phyloP scores from a whole-genome alignment of 1,140 invertebrate species.

The Antheraea pernyi region DNA sequence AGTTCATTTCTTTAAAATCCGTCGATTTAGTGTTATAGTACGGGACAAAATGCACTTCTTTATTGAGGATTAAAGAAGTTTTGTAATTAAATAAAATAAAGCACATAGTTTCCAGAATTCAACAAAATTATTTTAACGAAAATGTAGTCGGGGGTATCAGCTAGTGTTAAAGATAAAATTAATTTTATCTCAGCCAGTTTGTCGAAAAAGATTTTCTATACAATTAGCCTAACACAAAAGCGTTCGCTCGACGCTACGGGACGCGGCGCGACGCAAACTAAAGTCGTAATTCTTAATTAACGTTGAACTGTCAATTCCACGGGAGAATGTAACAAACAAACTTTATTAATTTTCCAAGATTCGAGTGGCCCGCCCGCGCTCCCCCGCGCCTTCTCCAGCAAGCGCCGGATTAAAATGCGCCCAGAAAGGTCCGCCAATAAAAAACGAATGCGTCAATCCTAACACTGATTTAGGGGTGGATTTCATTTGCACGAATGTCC shows the following conservation, averaged over 20 bases:
- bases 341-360: conserved; percentile 17
- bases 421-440: conserved; percentile 18
- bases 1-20: no score
- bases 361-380: not conserved
- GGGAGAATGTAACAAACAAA: conserved; percentile 10
- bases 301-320: conserved; percentile 7
- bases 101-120: no score
- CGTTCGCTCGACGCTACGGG: not conserved
- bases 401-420: conserved; percentile 20
- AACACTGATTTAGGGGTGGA: conserved; percentile 31
- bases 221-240: conserved; percentile 1
- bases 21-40: no score
- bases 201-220: not conserved
- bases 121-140: no score
- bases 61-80: no score
- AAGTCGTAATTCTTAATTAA: conserved; percentile 13
- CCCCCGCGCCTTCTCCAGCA: no score
- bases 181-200: not conserved
- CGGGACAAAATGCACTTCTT: no score
- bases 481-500: conserved; percentile 34
- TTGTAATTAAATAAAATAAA: no score
- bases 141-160: not conserved
- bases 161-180: not conserved
- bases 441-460: conserved; percentile 29
- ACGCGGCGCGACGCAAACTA: not conserved